Conservation (phyloP, 2,797 vertebrate species). For the Lophotriccus pileatus region DNA sequence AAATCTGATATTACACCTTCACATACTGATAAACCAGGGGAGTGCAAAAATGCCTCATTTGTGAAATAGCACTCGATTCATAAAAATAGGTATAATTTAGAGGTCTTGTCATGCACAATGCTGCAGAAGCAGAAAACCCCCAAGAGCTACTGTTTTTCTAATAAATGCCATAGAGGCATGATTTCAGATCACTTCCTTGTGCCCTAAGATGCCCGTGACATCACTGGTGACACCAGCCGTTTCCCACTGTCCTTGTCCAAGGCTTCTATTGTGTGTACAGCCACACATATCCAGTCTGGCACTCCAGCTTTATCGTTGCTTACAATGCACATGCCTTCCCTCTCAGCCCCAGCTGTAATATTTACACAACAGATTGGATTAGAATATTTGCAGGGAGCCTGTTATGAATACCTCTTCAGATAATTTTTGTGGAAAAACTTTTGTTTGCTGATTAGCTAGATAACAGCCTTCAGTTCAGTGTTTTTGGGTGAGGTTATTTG, state of each 20-base stretch:
- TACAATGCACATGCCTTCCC: background rate
- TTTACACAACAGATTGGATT: conserved; percentile 57
- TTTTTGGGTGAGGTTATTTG: background rate
- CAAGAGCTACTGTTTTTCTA: background rate
- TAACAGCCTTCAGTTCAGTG: background rate
- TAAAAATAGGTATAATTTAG: background rate
- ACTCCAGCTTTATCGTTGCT: background rate
- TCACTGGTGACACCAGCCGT: background rate
- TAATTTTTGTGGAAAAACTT: conserved; percentile 40
- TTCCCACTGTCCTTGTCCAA: background rate
- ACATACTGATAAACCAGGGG: background rate
- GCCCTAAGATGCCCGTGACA: accelerated
- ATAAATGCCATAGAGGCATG: background rate
- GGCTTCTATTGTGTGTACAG: background rate
- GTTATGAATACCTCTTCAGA: conserved; percentile 26
- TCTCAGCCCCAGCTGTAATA: conserved; percentile 6
- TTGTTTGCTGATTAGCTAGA: background rate
- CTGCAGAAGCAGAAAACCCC: background rate
- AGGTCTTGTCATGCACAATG: background rate
- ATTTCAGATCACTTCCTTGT: background rate
- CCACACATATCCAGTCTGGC: background rate
- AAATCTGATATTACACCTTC: background rate
- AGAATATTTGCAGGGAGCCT: background rate
- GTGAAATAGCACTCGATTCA: background rate
- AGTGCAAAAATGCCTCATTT: background rate